Percentiles rank a stretch among this genome's conserved stretches.
Conservation (phyloP, 2,113 vertebrate genomes). For the Zingel zingel region DNA sequence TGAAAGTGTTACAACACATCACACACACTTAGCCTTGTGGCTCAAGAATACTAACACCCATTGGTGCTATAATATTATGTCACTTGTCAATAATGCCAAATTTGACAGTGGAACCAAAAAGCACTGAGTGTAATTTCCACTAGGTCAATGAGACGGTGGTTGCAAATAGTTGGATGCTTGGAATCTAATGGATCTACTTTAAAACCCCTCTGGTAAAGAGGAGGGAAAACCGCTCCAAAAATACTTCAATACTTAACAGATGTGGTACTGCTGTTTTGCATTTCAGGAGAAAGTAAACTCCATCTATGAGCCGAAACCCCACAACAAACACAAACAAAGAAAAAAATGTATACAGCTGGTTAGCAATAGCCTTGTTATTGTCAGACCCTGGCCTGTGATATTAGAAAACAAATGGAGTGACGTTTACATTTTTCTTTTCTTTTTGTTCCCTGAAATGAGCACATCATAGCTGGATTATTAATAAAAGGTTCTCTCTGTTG, state of each 20-base stretch:
- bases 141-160: slow-evolving; percentile 32
- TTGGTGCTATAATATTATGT: slow-evolving; percentile 12
- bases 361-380: slow-evolving; percentile 36
- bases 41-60: slow-evolving; percentile 10
- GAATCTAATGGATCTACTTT: slow-evolving; percentile 42
- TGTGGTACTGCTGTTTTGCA: slow-evolving; percentile 40
- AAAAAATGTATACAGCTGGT: slow-evolving; percentile 36
- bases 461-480: slow-evolving; percentile 28
- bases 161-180: slow-evolving; percentile 28
- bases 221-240: slow-evolving; percentile 37
- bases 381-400: slow-evolving; percentile 27
- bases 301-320: slow-evolving; percentile 23
- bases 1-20: slow-evolving; percentile 19
- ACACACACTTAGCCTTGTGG: slow-evolving; percentile 1
- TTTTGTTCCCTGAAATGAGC: slow-evolving; percentile 17
- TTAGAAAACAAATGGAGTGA: slow-evolving; percentile 56
- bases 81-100: slow-evolving; percentile 39
- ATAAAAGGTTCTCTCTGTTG: slow-evolving; percentile 28
- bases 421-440: slow-evolving; percentile 40
- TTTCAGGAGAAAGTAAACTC: slow-evolving; percentile 45
- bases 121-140: slow-evolving; percentile 36
- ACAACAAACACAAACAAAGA: background rate
- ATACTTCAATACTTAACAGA: slow-evolving; percentile 60
- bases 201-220: slow-evolving; percentile 33
- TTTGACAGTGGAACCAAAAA: slow-evolving; percentile 29